phyloP scores from a whole-genome alignment of 35 echinoderm and acorn worm genomes.

The Chiridota heheva region DNA sequence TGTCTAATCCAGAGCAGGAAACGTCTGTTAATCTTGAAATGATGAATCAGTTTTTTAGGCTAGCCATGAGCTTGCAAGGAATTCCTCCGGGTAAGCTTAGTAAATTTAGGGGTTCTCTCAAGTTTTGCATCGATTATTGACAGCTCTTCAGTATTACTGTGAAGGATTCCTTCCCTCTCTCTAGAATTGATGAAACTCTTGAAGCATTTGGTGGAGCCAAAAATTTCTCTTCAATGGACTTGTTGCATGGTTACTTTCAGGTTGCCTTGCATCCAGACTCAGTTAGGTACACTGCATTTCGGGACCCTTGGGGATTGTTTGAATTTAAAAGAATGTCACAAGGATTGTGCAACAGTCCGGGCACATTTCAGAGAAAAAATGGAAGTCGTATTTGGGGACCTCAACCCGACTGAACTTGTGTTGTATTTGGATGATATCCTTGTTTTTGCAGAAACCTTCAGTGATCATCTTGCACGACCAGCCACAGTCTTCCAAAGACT shows the following conservation, averaged over 20 bases:
- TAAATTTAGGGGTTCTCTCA: no score
- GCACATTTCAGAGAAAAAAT: slow-evolving; percentile 33
- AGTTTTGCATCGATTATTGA: no score
- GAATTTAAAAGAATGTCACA: neutral
- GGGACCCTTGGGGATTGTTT: neutral
- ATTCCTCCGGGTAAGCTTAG: no score
- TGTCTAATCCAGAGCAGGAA: no score
- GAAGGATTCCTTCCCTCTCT: neutral
- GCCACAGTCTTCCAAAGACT: neutral
- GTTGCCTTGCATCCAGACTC: neutral
- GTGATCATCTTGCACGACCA: neutral
- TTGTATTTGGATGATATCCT: slow-evolving; percentile 40
- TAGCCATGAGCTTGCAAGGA: no score
- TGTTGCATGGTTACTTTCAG: slow-evolving; percentile 26
- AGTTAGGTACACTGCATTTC: neutral
- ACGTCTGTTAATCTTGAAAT: no score
- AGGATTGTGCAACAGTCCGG: slow-evolving; percentile 18
- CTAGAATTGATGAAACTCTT: neutral
- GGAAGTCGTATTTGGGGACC: slow-evolving; percentile 10
- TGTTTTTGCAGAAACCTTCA: neutral
- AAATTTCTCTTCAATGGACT: neutral
- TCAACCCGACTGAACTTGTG: neutral
- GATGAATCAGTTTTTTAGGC: no score
- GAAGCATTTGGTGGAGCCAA: neutral
- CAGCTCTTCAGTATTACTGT: no score